Percentiles rank a stretch among this genome's conserved stretches.
Evolutionary conservation across 2,113 vertebrate species (phyloP).

Genomic region (Scytalopus superciliaris): DNA sequence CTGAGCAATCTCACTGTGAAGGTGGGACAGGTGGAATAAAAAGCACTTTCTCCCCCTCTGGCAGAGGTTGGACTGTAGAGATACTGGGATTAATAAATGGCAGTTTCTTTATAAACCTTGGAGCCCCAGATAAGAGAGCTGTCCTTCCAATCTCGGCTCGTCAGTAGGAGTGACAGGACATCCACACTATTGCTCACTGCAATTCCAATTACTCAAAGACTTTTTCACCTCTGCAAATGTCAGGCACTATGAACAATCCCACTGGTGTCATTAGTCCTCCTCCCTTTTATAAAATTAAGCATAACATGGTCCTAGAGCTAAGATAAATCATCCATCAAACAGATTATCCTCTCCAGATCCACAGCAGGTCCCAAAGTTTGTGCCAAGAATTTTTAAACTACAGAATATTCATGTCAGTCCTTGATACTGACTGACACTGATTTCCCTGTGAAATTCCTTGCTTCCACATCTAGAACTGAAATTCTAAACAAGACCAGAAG

Average conservation of each 20-base stretch:
- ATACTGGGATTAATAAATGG: neutral
- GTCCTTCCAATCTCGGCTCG: neutral
- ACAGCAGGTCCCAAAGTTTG: neutral
- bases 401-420: neutral
- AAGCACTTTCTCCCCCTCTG: neutral
- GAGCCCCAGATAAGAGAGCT: neutral
- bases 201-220: neutral
- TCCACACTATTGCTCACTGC: neutral
- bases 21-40: rapidly evolving
- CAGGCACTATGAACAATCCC: neutral
- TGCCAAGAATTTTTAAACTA: neutral
- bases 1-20: neutral
- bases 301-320: neutral
- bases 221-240: neutral
- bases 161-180: neutral
- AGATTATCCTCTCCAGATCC: neutral
- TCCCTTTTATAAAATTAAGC: neutral
- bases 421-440: neutral
- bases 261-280: neutral
- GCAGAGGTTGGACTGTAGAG: neutral
- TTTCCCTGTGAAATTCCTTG: neutral
- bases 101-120: neutral
- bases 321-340: neutral
- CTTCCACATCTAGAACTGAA: neutral
- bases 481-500: neutral